These are phyloP conservation scores for Tamias sibiricus DNA, from an alignment of 2,113 vertebrate genomes.

Conservation along the genomic window DNA sequence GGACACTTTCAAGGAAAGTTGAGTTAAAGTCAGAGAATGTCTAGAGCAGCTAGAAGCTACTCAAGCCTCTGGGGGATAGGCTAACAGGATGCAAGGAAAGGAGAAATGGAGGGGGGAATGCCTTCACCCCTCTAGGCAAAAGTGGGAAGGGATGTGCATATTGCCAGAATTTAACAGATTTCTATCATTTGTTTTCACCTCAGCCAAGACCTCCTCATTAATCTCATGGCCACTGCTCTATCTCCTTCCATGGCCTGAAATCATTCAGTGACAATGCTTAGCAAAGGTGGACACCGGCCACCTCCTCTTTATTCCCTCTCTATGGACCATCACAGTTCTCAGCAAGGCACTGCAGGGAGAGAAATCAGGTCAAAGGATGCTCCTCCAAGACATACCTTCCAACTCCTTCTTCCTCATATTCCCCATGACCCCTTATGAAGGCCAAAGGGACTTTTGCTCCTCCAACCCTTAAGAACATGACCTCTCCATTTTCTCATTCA, in stretches of 20 bases:
- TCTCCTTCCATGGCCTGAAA: not conserved
- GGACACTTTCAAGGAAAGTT: not conserved
- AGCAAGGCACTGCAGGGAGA: not conserved
- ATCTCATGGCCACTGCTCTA: not conserved
- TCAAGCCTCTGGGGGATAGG: not conserved
- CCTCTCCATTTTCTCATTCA: not conserved
- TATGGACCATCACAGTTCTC: not conserved
- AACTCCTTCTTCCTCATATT: not conserved
- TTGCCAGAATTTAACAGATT: not conserved
- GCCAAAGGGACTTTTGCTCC: not conserved
- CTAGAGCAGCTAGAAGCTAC: not conserved
- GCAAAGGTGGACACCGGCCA: not conserved
- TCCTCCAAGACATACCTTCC: not conserved
- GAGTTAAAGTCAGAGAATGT: not conserved
- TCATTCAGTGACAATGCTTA: not conserved
- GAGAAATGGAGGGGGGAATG: not conserved
- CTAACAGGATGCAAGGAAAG: not conserved
- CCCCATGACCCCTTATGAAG: not conserved
- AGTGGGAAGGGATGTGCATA: not conserved
- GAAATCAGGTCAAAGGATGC: not conserved
- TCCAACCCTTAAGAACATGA: not conserved
- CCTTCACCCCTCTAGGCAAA: not conserved
- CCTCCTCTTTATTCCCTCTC: too few species aligned
- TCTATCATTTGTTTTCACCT: not conserved
- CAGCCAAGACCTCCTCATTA: not conserved